Evolutionary conservation across 23 tunicate species (phyloP), one percentile per base, ranked within the genome.

Genomic region (Trididemnum miniatum): DNA sequence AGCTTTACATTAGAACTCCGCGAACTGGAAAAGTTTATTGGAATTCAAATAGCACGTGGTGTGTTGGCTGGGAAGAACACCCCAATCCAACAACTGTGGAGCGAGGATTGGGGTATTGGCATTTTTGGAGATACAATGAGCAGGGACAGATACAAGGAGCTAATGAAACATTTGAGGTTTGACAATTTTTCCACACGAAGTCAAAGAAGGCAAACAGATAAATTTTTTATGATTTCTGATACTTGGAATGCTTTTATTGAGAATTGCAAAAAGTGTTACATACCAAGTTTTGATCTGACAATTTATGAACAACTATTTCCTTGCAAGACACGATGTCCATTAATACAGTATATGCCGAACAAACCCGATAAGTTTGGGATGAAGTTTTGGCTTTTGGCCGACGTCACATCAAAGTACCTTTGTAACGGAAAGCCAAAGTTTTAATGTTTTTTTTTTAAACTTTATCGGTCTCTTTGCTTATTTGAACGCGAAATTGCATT

Each of bases 221-320:
- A 62, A 62, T 62, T 62, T 62, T 62, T 20, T 23, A 18, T 62
- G 69, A 62, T 62, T 62, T 62, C 69, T 62, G 27, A 62, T 20
- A 23, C 28, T 20, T 62, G 69, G 69, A 23, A 62, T 62, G 25
- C 28, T 23, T 62, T 62, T 62, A 62, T 62, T 20, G 69, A 62
- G 28, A 62, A 62, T 62, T 62, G 69, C 28, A 62, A 62, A 23
- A 62, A 62, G 69, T 62, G 28, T 23, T 62, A 18, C 69, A 62
- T 62, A 62, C 69, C 69, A 62, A 62, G 69, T 23, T 62, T 62
- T 23, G 69, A 62, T 23, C 28, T 62, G 69, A 62, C 69, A 18
- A 62, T 62, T 23, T 24, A 62, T 62, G 69, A 62, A 62, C 69
- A 62, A 62, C 69, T 62, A 18, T 62, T 62, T 23, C 69, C 69